These are phyloP conservation scores for Sebastes trivittatus DNA, from an alignment of 2,797 vertebrate species.

Conservation along the genomic window DNA sequence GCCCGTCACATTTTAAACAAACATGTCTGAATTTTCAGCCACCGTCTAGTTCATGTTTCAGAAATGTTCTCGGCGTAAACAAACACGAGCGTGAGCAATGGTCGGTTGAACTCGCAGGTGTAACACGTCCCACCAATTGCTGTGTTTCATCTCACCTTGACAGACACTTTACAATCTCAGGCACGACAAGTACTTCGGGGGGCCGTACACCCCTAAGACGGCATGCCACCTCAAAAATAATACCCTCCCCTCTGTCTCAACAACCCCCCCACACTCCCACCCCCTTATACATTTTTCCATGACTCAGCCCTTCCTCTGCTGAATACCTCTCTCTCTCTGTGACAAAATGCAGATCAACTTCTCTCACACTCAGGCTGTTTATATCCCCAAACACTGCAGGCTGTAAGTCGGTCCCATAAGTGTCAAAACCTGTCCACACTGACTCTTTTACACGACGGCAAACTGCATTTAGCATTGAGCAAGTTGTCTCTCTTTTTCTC, in stretches of 20 bases:
- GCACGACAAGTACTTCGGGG: slow-evolving; percentile 64
- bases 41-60: slow-evolving; percentile 17
- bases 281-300: slow-evolving; percentile 69
- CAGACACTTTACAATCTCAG: slow-evolving; percentile 74
- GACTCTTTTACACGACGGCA: slow-evolving; percentile 60
- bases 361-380: slow-evolving; percentile 75
- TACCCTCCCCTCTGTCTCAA: slow-evolving; percentile 57
- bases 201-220: slow-evolving; percentile 46
- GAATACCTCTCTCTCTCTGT: slow-evolving; percentile 62
- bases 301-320: slow-evolving; percentile 73
- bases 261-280: background rate
- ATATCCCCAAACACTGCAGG: slow-evolving; percentile 69
- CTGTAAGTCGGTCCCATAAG: slow-evolving; percentile 69
- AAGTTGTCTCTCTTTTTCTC: slow-evolving; percentile 47
- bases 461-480: slow-evolving; percentile 63
- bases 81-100: slow-evolving; percentile 14
- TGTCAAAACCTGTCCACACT: slow-evolving; percentile 73
- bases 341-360: slow-evolving; percentile 78
- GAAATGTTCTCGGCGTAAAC: slow-evolving; percentile 19
- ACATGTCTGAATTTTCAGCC: slow-evolving; percentile 33
- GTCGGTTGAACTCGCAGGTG: slow-evolving; percentile 54
- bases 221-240: slow-evolving; percentile 68
- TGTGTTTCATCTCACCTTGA: slow-evolving; percentile 70
- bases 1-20: slow-evolving; percentile 39
- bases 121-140: slow-evolving; percentile 46